Conservation (phyloP, 2,888 invertebrate genomes). For the Fragum whitleyi region DNA sequence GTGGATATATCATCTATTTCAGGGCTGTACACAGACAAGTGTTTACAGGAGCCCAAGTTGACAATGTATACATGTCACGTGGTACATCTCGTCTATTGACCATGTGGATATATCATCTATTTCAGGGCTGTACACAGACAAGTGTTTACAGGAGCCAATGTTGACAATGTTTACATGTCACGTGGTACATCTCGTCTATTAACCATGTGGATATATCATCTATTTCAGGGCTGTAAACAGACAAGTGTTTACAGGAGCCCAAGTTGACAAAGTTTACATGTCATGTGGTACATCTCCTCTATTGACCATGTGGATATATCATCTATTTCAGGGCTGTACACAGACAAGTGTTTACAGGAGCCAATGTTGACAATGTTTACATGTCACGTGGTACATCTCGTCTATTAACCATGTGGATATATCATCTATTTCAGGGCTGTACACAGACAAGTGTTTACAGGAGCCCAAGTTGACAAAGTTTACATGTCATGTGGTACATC, state of each 20-base stretch:
- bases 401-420: slow-evolving; percentile 80
- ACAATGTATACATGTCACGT: slow-evolving; percentile 70
- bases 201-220: slow-evolving; percentile 81
- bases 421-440: slow-evolving; percentile 69
- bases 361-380: slow-evolving; percentile 81
- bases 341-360: slow-evolving; percentile 77
- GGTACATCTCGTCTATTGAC: too few relatives aligned
- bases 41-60: slow-evolving; percentile 73
- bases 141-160: slow-evolving; percentile 80
- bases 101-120: too few relatives aligned
- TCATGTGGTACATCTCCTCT: slow-evolving; percentile 72
- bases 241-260: slow-evolving; percentile 42
- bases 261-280: slow-evolving; percentile 80
- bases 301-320: slow-evolving; percentile 82
- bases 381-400: slow-evolving; percentile 78
- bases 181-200: too few relatives aligned
- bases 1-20: neutral
- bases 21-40: slow-evolving; percentile 77
- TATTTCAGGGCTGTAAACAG: slow-evolving; percentile 75
- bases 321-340: slow-evolving; percentile 75
- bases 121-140: slow-evolving; percentile 76
- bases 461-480: slow-evolving; percentile 81
- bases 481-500: slow-evolving; percentile 80
- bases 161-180: slow-evolving; percentile 81
- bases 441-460: slow-evolving; percentile 77